These are phyloP conservation scores for Drosophila incognita DNA, from an alignment of 2,888 invertebrate genomes.

Conservation along the genomic window DNA sequence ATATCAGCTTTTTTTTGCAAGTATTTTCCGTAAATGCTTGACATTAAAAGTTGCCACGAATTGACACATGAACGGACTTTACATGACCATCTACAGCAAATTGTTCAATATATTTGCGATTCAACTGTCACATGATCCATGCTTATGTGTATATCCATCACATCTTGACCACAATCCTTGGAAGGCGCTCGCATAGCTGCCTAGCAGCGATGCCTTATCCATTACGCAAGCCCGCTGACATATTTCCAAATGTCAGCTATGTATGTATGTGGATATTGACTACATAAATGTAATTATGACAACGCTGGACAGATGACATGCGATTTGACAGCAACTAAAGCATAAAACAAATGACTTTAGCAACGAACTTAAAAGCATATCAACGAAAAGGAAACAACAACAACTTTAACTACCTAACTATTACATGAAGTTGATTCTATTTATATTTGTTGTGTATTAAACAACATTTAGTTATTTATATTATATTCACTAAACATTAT, in stretches of 20 bases:
- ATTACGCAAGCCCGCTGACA: conserved; percentile 66
- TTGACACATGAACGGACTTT: conserved; percentile 73
- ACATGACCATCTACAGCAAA: conserved; percentile 70
- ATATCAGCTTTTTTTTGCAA: neutral
- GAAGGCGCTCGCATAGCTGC: conserved; percentile 34
- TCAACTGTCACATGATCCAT: conserved; percentile 62
- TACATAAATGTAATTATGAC: conserved; percentile 76
- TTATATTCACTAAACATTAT: neutral
- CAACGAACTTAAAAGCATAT: conserved; percentile 27
- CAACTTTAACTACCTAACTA: neutral
- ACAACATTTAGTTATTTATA: neutral
- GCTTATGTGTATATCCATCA: conserved; percentile 78
- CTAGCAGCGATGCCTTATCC: conserved; percentile 59
- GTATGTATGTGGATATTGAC: conserved; percentile 51
- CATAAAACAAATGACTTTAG: conserved; percentile 53
- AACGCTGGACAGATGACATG: conserved; percentile 58
- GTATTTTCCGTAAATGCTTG: conserved; percentile 23
- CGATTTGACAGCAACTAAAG: conserved; percentile 32
- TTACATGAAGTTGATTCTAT: neutral
- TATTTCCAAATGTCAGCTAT: conserved; percentile 68
- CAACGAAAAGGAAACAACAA: neutral
- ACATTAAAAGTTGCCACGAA: conserved; percentile 47
- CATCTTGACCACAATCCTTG: conserved; percentile 46
- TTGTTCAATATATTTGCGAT: conserved; percentile 71
- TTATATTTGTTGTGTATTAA: neutral